A percentile compares a stretch with the other conserved stretches of the same genome.
These are phyloP conservation scores for Euwallacea fornicatus DNA, from an alignment of 1,140 invertebrate genomes.

Conservation along the genomic window DNA sequence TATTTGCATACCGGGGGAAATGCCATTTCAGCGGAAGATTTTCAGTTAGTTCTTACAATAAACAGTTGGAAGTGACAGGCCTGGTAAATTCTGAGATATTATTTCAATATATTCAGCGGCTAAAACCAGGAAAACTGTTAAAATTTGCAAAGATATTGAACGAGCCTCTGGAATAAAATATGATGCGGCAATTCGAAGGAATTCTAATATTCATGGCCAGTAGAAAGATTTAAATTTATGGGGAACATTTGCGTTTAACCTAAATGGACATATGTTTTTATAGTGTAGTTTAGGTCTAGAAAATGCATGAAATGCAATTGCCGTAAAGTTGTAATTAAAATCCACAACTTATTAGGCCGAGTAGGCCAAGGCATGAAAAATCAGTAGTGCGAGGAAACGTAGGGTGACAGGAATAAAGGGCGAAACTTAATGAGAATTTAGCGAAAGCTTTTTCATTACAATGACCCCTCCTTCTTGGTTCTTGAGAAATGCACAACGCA, in stretches of 20 bases:
- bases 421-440: constrained; percentile 25
- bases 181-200: background rate
- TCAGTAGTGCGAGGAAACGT: constrained; percentile 9
- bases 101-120: background rate
- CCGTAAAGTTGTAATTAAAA: background rate
- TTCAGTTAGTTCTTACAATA: too few species aligned
- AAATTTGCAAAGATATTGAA: constrained; percentile 1
- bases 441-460: constrained; percentile 22
- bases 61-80: too few species aligned
- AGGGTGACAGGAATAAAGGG: background rate
- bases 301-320: background rate
- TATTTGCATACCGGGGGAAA: too few species aligned
- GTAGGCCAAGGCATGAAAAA: constrained; percentile 10
- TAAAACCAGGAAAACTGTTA: background rate
- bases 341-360: background rate
- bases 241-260: background rate
- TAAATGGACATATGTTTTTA: background rate
- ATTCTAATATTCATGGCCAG: background rate
- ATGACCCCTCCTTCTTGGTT: constrained; percentile 1
- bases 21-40: too few species aligned
- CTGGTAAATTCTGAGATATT: too few species aligned
- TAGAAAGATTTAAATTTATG: constrained; percentile 2
- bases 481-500: constrained; percentile 18
- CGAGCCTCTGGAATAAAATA: background rate
- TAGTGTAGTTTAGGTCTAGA: background rate